Percentiles rank a stretch among this genome's conserved stretches.
These are phyloP conservation scores for Heliconius eleuchia DNA, from an alignment of 1,140 invertebrate species.

Conservation along the genomic window DNA sequence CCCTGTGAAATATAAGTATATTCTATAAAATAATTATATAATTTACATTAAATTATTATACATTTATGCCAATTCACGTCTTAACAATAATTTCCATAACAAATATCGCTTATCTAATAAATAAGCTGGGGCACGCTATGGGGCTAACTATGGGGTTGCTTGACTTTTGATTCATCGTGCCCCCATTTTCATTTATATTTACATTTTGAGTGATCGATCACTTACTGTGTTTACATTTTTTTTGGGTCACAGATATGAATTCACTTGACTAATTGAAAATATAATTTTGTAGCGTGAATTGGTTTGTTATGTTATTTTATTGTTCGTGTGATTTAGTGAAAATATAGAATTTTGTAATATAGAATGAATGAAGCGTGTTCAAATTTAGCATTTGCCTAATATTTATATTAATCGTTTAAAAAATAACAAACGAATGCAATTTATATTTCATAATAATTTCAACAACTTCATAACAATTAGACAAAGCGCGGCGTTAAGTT, in stretches of 20 bases:
- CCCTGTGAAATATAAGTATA: no score
- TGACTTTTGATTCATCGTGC: conserved; percentile 27
- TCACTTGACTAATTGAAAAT: conserved; percentile 24
- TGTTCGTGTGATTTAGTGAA: neutral
- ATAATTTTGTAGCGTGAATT: neutral
- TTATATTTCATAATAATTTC: no score
- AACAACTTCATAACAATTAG: neutral
- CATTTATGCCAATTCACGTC: conserved; percentile 9
- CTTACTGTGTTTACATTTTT: conserved; percentile 23
- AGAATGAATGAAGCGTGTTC: no score
- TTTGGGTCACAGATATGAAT: conserved; percentile 34
- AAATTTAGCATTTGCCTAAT: no score
- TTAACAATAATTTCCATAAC: neutral
- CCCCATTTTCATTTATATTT: neutral
- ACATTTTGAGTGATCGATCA: conserved; percentile 37
- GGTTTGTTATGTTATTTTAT: no score
- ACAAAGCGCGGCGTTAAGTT: neutral
- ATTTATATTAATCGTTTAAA: no score
- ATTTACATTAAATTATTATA: conserved; percentile 1
- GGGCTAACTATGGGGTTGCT: conserved; percentile 9
- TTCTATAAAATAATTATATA: neutral
- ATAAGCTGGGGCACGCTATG: conserved; percentile 10
- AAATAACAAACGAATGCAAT: no score
- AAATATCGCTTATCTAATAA: conserved; percentile 8
- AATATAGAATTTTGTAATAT: neutral